Evolutionary conservation across 2,888 invertebrate species (phyloP), one percentile per base, ranked within the genome.

Genomic region (Sipha maydis): DNA sequence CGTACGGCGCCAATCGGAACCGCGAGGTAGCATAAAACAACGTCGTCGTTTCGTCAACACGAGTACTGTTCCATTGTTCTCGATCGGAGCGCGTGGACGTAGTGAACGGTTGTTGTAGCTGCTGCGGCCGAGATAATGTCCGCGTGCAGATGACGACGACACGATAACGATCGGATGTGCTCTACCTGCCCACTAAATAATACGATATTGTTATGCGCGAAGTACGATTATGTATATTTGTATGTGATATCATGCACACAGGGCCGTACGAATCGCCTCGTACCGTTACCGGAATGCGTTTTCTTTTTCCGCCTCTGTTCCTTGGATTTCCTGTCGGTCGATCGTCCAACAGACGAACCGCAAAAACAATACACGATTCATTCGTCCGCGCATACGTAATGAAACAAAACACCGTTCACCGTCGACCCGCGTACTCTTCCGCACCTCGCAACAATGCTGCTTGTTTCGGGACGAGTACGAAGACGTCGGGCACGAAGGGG

Each of bases 111-210:
- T 21, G 48, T 48, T 1, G 14, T n/a, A 38, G 4, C n/a, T 21
- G 28, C 21, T 54, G 21, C 21, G 21, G 56, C 56, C 25, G n/a
- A 61, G 56, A 61, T 79, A 31, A 56, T 61, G 67, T 80, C 80
- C 80, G 82, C 38, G 41, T 5, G 56, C 56, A 21, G 67, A 41
- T 19, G 67, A n/a, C 67, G 69, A 82, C 41, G 82, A 82, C 82
- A 28, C 41, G 82, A 82, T 82, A 69, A 82, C 41, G 69, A 82
- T 69, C 67, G 28, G 67, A 80, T 38, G 38, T 38, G n/a, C 80
- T 25, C 61, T 69, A 28, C 69, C 69, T 69, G 69, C n/a, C 69
- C 28, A 28, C 82, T 80, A 67, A 19, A 75, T 75, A 75, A 75
- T 75, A 34, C 25, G 25, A 1, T 61, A n/a, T 61, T 61, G 2